phyloP scores from a whole-genome alignment of 2,797 vertebrate species.

The Amniataba percoides region DNA sequence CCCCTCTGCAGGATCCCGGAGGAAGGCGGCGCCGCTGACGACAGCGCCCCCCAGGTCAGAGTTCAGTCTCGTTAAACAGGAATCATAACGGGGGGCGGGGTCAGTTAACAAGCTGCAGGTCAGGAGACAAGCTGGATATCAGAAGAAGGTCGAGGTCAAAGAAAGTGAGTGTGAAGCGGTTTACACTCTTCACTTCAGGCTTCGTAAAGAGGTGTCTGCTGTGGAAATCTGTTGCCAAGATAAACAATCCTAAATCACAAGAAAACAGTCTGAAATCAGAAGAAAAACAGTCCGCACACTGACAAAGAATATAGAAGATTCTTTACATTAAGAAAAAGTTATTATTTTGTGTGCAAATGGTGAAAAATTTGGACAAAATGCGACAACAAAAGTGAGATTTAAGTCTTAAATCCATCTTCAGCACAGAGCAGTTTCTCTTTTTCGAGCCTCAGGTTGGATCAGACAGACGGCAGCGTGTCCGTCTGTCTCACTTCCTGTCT shows the following conservation, averaged over 20 bases:
- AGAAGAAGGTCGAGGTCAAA: neutral
- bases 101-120: constrained; percentile 4
- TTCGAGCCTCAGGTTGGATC: too few species aligned
- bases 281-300: neutral
- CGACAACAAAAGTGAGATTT: too few species aligned
- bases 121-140: neutral
- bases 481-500: too few species aligned
- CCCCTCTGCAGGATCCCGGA: constrained; percentile 60
- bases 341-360: too few species aligned
- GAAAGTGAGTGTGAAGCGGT: neutral
- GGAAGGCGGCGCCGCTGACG: constrained; percentile 22
- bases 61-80: neutral
- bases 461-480: too few species aligned
- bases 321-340: neutral
- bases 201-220: neutral
- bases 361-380: too few species aligned
- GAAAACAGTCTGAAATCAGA: neutral
- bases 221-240: neutral
- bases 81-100: neutral
- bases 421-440: too few species aligned
- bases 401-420: too few species aligned
- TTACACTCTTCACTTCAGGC: neutral
- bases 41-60: constrained; percentile 62
- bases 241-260: neutral
- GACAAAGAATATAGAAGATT: neutral